Base-by-base conservation (phyloP, 2,113 vertebrate genomes). In the Callaeas wilsoni region DNA sequence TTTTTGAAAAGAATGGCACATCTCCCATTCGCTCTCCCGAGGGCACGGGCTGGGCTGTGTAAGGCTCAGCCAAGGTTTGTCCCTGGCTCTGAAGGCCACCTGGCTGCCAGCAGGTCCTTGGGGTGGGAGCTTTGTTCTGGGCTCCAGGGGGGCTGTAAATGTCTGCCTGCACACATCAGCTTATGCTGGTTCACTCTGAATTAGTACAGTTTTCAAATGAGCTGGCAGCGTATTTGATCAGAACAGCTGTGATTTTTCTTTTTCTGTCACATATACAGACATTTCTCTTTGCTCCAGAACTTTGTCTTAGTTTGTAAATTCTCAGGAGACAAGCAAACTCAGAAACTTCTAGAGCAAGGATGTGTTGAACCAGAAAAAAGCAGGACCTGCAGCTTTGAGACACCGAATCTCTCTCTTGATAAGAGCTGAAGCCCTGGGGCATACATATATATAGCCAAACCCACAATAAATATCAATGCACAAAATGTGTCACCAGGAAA, bases 301-400 rank as follows among this genome's bases (percentile, higher is more conserved):
- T 74, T 78, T 75, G 73, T 50, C 77, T 93, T 81, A 68, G 76
- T 92, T 93, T 93, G 37, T 87, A 70, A 92, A 92, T 93, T 94
- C 86, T 91, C 92, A 71, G 64, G 92, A 93, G 94, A 52, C 41
- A 47, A 86, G 64, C 60, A 95, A 84, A 82, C 88, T 23, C 73
- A 82, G 88, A 96, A 96, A 94, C 49, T 94, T 96, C 90, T 56
- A 73, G 88, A 92, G 69, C 37, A 71, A 84, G 77, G 73, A 94
- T 95, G 77, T 95, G 86, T 86, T 95, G 86, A 93, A 93, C 93
- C 86, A 96, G 88, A 78, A 93, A 92, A 57, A 96, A 84, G 52
- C 79, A 88, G 76, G 42, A 73, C 67, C 62, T 84, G 93, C n/a
- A 81, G 88, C 76, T 95, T 84, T 93, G 86, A 93, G 88, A 84